Base-by-base conservation (phyloP, 2,113 vertebrate genomes). In the Peromyscus leucopus region DNA sequence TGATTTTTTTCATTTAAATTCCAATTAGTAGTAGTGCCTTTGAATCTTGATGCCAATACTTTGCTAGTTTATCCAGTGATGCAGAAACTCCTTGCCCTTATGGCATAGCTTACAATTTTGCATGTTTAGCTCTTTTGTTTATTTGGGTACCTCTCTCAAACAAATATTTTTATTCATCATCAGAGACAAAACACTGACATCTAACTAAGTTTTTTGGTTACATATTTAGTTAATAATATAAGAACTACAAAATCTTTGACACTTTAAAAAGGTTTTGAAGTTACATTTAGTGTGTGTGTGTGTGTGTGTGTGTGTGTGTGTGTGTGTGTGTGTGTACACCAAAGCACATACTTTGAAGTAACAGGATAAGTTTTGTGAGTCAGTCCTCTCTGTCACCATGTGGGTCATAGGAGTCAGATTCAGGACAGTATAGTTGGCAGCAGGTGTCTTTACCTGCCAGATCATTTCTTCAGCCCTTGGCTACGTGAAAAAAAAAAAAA, bases 21-120 rank as follows among this genome's bases (percentile, higher is more conserved):
- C 88, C 55, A 91, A 87, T 96, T 93, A 95, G 93, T 91, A 84
- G 78, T 91, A 89, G 13, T 85, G 59, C 55, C 39, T 95, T 92
- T 94, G 90, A 94, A 92, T 96, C 82, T 71, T n/a, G 69, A 94
- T 90, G 57, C 48, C 72, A 48, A 90, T 76, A 71, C 26, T 95
- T 92, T 85, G 88, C 96, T 95, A 90, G 69, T 84, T 93, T 95
- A 93, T 69, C 91, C 82, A 97, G 12, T 74, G 19, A 83, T 94
- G 61, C 24, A 94, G 85, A 94, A 95, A 85, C 31, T 86, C 28
- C 88, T 90, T 92, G 28, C 48, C 93, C 88, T 95, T 65, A 90
- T 61, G 19, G 51, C 71, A 89, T 93, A n/a, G 19, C 92, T 92
- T 95, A 57, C 63, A 87, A 76, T 57, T 96, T 95, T 94, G n/a